A percentile compares a stretch with the other conserved stretches of the same genome.
These are phyloP conservation scores for Antitype chi DNA, from an alignment of 2,888 invertebrate genomes.

Conservation along the genomic window DNA sequence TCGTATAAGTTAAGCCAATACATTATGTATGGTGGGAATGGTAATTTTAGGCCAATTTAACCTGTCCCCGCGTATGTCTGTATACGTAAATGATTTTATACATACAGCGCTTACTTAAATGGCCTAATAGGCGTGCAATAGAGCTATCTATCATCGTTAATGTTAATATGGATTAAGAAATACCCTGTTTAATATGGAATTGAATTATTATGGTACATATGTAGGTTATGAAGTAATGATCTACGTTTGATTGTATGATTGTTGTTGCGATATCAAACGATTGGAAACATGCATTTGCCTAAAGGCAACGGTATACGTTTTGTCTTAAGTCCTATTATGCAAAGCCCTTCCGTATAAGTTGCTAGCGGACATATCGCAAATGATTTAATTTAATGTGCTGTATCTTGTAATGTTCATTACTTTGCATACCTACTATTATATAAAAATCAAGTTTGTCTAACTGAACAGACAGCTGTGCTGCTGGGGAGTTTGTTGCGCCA, in stretches of 20 bases:
- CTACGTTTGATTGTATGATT: constrained; percentile 35
- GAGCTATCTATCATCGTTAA: constrained; percentile 61
- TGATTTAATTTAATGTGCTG: too few relatives aligned
- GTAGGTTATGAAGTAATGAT: constrained; percentile 56
- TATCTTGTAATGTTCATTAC: too few relatives aligned
- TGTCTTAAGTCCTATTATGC: neutral
- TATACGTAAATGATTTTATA: constrained; percentile 42
- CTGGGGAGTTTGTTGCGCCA: too few relatives aligned
- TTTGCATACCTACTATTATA: too few relatives aligned
- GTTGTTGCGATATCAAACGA: constrained; percentile 38
- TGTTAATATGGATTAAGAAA: constrained; percentile 47
- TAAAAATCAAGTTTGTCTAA: too few relatives aligned
- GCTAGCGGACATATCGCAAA: too few relatives aligned
- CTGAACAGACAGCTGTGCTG: too few relatives aligned
- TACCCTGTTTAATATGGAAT: constrained; percentile 42
- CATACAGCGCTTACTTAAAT: constrained; percentile 49
- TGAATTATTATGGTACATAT: constrained; percentile 46
- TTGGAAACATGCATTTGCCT: constrained; percentile 19
- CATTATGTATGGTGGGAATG: constrained; percentile 44
- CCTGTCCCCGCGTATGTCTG: constrained; percentile 39
- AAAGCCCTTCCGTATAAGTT: neutral
- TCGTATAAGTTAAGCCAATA: constrained; percentile 38
- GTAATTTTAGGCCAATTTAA: constrained; percentile 53
- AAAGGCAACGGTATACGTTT: neutral
- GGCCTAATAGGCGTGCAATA: constrained; percentile 56